Conservation (phyloP, 2,113 vertebrate genomes). For the Rhea pennata region DNA sequence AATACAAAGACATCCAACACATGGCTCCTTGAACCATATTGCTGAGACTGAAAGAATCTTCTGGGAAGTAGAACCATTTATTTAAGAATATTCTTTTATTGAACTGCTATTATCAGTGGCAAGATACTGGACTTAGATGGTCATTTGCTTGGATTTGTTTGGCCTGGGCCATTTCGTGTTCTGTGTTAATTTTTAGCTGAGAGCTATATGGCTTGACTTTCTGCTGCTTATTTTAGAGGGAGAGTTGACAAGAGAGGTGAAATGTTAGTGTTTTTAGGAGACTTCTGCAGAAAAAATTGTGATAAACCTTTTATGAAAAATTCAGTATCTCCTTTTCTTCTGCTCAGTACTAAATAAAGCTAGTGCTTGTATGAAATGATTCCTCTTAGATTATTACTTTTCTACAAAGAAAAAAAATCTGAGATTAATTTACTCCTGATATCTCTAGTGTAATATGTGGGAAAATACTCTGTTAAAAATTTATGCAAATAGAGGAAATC, state of each 20-base stretch:
- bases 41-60: neutral
- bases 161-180: neutral
- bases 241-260: neutral
- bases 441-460: neutral
- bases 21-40: neutral
- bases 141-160: neutral
- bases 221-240: neutral
- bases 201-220: neutral
- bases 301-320: neutral
- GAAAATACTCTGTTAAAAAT: neutral
- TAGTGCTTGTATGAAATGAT: neutral
- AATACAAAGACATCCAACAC: neutral
- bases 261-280: neutral
- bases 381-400: neutral
- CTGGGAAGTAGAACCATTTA: neutral
- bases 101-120: neutral
- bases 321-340: neutral
- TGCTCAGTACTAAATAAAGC: neutral
- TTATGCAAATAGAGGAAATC: neutral
- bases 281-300: neutral
- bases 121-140: neutral
- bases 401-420: neutral
- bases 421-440: neutral
- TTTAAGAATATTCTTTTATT: neutral
- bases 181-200: neutral